These are phyloP conservation scores for Epinephelus lanceolatus DNA, from an alignment of 2,113 vertebrate species.

Conservation along the genomic window DNA sequence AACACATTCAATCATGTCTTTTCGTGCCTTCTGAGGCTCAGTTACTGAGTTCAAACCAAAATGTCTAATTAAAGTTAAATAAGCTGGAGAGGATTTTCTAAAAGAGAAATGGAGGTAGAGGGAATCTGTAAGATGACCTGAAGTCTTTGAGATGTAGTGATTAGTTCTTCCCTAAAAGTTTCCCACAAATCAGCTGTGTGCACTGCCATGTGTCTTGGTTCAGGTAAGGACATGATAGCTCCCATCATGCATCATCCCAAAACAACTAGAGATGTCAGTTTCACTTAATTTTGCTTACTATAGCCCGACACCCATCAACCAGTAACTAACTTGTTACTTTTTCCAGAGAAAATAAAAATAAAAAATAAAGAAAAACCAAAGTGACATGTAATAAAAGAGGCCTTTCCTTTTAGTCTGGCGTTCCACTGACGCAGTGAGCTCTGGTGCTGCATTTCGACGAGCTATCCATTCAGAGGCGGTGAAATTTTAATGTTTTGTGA, in stretches of 20 bases:
- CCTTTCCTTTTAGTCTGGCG: too few relatives aligned
- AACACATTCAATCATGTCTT: conserved; percentile 31
- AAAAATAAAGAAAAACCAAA: too few relatives aligned
- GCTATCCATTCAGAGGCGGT: too few relatives aligned
- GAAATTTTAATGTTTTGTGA: too few relatives aligned
- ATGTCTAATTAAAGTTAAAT: conserved; percentile 69
- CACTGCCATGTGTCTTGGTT: conserved; percentile 1
- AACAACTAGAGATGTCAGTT: too few relatives aligned
- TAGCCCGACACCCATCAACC: too few relatives aligned
- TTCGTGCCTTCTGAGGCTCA: conserved; percentile 11
- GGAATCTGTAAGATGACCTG: conserved; percentile 47
- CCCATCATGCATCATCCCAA: background rate
- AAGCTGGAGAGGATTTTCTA: conserved; percentile 36
- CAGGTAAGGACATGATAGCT: conserved; percentile 20
- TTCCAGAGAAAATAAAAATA: too few relatives aligned
- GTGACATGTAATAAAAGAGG: too few relatives aligned
- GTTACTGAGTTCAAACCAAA: conserved; percentile 45
- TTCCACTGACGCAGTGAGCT: too few relatives aligned
- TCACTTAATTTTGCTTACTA: too few relatives aligned
- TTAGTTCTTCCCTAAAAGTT: conserved; percentile 35
- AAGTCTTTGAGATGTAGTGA: conserved; percentile 54
- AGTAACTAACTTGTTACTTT: too few relatives aligned
- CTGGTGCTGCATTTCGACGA: too few relatives aligned
- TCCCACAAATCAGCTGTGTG: background rate
- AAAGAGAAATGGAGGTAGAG: conserved; percentile 25